A percentile compares a stretch with the other conserved stretches of the same genome.
These are phyloP conservation scores for Kryptopterus vitreolus DNA, from an alignment of 2,797 vertebrate species.

Conservation along the genomic window DNA sequence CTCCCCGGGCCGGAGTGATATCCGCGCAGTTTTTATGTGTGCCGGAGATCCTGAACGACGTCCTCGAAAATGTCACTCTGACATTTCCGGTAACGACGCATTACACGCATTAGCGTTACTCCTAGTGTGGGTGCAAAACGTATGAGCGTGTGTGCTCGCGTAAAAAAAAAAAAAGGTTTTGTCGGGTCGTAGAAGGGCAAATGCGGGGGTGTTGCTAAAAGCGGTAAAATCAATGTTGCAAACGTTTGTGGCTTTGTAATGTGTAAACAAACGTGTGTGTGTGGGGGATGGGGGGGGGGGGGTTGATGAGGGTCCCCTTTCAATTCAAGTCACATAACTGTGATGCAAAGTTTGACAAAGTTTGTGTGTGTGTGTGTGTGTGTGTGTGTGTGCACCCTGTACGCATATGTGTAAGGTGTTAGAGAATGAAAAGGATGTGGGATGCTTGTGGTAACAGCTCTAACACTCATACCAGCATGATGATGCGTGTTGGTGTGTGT, in stretches of 20 bases:
- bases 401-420: constrained; percentile 12
- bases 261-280: not conserved
- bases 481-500: constrained; percentile 16
- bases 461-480: constrained; percentile 20
- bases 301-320: constrained; percentile 8
- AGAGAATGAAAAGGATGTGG: constrained; percentile 36
- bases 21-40: not conserved
- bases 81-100: constrained; percentile 35
- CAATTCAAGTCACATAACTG: constrained; percentile 9
- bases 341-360: constrained; percentile 13
- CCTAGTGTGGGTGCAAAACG: constrained; percentile 9
- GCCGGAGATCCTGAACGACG: not conserved
- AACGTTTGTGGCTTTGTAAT: constrained; percentile 32
- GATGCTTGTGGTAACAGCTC: constrained; percentile 43
- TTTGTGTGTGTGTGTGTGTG: not conserved
- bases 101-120: constrained; percentile 2
- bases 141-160: constrained; percentile 3
- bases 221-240: constrained; percentile 1
- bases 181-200: constrained; percentile 8
- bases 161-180: too few relatives aligned
- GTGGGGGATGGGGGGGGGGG: not conserved
- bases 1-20: not conserved
- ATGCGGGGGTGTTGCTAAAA: not conserved
- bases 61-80: constrained; percentile 35
- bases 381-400: not conserved